Evolutionary conservation across 2,113 vertebrate genomes (phyloP).

Genomic region (Leucopsar rothschildi): DNA sequence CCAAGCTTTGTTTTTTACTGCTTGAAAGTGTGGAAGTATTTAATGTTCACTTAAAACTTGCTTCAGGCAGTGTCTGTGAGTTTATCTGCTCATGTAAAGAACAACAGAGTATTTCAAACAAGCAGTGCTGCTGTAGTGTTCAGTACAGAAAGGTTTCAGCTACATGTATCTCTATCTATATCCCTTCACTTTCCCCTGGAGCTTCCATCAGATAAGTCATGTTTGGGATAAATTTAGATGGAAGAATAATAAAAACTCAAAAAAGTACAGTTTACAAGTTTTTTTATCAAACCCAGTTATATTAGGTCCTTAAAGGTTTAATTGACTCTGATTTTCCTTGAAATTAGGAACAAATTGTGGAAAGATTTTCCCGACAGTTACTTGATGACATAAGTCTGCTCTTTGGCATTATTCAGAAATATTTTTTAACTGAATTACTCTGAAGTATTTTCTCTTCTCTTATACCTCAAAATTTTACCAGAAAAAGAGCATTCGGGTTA

Average conservation of each 20-base stretch:
- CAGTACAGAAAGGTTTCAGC: background rate
- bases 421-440: background rate
- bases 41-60: slow-evolving; percentile 51
- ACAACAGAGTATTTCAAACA: slow-evolving; percentile 25
- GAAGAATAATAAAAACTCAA: background rate
- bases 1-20: background rate
- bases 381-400: background rate
- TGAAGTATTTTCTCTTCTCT: background rate
- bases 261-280: background rate
- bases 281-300: background rate
- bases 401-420: background rate
- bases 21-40: slow-evolving; percentile 24
- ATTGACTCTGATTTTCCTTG: background rate
- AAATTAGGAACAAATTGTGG: background rate
- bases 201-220: background rate
- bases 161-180: background rate
- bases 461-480: background rate
- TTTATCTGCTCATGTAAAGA: slow-evolving; percentile 36
- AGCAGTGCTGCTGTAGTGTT: background rate
- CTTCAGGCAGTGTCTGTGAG: slow-evolving; percentile 34
- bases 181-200: background rate
- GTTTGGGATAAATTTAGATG: background rate
- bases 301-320: slow-evolving; percentile 11
- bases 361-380: background rate
- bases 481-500: background rate